These are phyloP conservation scores for Climacteris rufus DNA, from an alignment of 2,113 vertebrate species.

Conservation along the genomic window DNA sequence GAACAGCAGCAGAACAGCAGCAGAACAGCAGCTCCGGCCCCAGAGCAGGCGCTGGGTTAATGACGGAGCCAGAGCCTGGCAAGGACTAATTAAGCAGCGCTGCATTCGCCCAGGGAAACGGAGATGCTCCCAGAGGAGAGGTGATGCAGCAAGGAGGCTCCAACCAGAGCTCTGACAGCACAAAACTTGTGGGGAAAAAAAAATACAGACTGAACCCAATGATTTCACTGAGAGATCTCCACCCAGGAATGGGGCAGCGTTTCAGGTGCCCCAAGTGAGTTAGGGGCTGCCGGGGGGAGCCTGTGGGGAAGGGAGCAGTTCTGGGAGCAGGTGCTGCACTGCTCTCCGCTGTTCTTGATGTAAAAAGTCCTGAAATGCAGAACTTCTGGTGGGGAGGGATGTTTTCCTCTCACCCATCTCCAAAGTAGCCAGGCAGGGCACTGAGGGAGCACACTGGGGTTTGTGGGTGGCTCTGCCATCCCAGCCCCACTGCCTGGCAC, in stretches of 20 bases:
- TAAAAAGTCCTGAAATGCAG: too few relatives aligned
- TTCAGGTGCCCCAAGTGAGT: fast-evolving
- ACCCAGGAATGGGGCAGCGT: fast-evolving
- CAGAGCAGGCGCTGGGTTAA: not conserved
- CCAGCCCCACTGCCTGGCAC: too few relatives aligned
- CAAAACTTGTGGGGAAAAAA: not conserved
- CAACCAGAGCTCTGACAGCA: not conserved
- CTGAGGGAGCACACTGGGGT: too few relatives aligned
- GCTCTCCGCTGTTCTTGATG: too few relatives aligned
- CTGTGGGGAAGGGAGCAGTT: too few relatives aligned
- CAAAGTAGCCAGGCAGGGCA: too few relatives aligned
- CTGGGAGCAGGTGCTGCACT: too few relatives aligned
- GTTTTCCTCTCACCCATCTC: too few relatives aligned
- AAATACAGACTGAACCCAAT: fast-evolving
- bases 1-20: not conserved
- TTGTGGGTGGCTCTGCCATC: too few relatives aligned
- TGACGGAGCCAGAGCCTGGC: fast-evolving
- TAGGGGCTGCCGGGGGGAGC: too few relatives aligned
- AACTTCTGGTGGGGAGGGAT: too few relatives aligned
- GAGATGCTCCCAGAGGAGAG: not conserved
- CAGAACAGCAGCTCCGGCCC: fast-evolving
- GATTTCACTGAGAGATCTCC: not conserved
- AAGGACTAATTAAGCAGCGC: not conserved
- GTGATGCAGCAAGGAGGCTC: not conserved
- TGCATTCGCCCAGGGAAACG: fast-evolving